These are phyloP conservation scores for Plagiodera versicolora DNA, from an alignment of 2,888 invertebrate genomes.

Conservation along the genomic window DNA sequence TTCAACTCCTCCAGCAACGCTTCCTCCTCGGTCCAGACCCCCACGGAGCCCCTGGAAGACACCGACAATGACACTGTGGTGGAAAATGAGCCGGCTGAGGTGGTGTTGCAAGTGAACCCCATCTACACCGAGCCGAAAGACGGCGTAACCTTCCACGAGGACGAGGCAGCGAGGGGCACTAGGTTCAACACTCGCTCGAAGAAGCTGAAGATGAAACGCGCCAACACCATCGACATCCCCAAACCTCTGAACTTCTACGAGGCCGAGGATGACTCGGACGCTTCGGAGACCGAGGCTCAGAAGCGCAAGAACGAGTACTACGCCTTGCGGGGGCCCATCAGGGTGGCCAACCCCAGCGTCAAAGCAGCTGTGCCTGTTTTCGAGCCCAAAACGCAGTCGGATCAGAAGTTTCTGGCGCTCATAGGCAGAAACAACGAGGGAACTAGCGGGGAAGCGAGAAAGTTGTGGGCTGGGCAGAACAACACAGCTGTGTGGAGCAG, in stretches of 20 bases:
- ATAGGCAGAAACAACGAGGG: slow-evolving; percentile 73
- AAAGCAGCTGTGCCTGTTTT: slow-evolving; percentile 62
- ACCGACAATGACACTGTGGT: slow-evolving; percentile 34
- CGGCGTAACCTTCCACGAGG: not conserved
- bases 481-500: slow-evolving; percentile 70
- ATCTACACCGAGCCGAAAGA: slow-evolving; percentile 41
- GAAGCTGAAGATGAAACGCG: slow-evolving; percentile 80
- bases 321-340: slow-evolving; percentile 62
- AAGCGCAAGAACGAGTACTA: slow-evolving; percentile 51
- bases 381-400: slow-evolving; percentile 82
- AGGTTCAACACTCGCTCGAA: slow-evolving; percentile 60
- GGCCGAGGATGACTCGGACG: slow-evolving; percentile 53
- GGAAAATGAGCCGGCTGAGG: slow-evolving; percentile 25
- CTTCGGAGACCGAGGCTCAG: slow-evolving; percentile 46
- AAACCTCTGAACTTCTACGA: slow-evolving; percentile 61
- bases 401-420: slow-evolving; percentile 80
- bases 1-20: slow-evolving; percentile 47
- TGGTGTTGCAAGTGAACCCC: slow-evolving; percentile 45
- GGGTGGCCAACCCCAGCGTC: slow-evolving; percentile 56
- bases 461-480: slow-evolving; percentile 43
- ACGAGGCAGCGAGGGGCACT: slow-evolving; percentile 45
- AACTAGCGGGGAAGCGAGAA: slow-evolving; percentile 11
- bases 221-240: slow-evolving; percentile 87
- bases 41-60: slow-evolving; percentile 49
- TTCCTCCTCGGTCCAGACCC: slow-evolving; percentile 50